Percentiles rank a stretch among this genome's conserved stretches.
These are phyloP conservation scores for Mustela nigripes DNA, from an alignment of 2,113 vertebrate genomes.

Conservation along the genomic window DNA sequence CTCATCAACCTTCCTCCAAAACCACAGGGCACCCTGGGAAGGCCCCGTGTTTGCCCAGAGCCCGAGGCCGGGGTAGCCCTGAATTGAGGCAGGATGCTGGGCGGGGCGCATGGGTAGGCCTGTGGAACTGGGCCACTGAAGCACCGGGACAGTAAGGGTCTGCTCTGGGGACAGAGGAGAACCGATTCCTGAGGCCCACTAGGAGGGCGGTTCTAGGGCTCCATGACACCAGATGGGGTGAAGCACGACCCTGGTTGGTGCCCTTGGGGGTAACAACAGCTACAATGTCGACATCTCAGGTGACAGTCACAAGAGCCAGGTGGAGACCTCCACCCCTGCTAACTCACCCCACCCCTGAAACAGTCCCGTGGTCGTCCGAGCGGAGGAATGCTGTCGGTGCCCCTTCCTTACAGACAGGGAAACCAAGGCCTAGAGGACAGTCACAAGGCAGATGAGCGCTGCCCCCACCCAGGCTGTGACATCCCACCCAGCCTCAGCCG, in stretches of 20 bases:
- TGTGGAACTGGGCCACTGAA: no score
- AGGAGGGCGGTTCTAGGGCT: not conserved
- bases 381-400: accelerated
- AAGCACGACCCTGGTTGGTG: not conserved
- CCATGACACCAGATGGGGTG: not conserved
- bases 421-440: not conserved
- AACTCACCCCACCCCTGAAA: not conserved
- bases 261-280: not conserved
- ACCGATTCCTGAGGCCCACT: no score
- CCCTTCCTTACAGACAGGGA: not conserved
- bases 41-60: no score
- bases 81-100: not conserved
- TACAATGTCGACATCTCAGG: accelerated
- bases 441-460: not conserved
- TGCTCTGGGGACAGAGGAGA: no score
- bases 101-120: not conserved
- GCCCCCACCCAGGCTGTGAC: accelerated
- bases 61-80: not conserved
- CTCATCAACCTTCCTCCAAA: not conserved
- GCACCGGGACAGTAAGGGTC: not conserved
- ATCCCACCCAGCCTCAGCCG: not conserved
- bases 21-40: not conserved
- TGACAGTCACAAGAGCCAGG: not conserved
- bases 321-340: not conserved
- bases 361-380: no score